These are phyloP conservation scores for Thysanoteuthis rhombus DNA, from an alignment of 2,888 invertebrate species.

Conservation along the genomic window DNA sequence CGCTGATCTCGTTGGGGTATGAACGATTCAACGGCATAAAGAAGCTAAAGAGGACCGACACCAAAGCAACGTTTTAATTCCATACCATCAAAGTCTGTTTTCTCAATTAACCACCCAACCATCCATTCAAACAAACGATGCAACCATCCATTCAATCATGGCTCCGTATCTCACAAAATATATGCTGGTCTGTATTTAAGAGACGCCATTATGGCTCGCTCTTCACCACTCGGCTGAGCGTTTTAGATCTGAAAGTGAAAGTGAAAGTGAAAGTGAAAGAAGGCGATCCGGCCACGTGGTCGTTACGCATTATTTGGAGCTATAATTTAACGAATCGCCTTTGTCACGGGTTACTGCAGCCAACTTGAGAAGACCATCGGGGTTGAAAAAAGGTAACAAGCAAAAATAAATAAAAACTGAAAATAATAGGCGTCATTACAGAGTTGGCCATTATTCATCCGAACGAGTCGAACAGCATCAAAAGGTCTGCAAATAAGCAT, in stretches of 20 bases:
- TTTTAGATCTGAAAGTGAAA: not conserved
- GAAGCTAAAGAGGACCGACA: not conserved
- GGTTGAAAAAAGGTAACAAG: slow-evolving; percentile 12
- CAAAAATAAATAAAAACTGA: not conserved
- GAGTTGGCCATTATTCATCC: not conserved
- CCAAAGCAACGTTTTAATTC: not conserved
- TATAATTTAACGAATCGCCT: not conserved
- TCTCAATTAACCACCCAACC: slow-evolving; percentile 12
- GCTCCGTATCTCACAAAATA: not conserved
- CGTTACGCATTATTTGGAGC: not conserved
- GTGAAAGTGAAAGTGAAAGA: not conserved
- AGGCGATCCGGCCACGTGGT: not conserved
- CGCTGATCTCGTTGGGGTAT: not conserved
- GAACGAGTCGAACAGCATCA: not conserved
- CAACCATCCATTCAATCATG: not conserved
- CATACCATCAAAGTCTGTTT: not conserved
- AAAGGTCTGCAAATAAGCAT: not conserved
- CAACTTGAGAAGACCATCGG: not conserved
- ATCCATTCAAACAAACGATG: not conserved
- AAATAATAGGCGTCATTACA: slow-evolving; percentile 12
- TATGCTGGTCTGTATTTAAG: not conserved
- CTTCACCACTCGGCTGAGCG: not conserved
- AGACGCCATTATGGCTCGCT: not conserved
- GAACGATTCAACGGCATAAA: not conserved
- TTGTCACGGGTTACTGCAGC: not conserved